Evolutionary conservation across 2,113 vertebrate genomes (phyloP), one percentile per base, ranked within the genome.

Genomic region (Erpornis zantholeuca): DNA sequence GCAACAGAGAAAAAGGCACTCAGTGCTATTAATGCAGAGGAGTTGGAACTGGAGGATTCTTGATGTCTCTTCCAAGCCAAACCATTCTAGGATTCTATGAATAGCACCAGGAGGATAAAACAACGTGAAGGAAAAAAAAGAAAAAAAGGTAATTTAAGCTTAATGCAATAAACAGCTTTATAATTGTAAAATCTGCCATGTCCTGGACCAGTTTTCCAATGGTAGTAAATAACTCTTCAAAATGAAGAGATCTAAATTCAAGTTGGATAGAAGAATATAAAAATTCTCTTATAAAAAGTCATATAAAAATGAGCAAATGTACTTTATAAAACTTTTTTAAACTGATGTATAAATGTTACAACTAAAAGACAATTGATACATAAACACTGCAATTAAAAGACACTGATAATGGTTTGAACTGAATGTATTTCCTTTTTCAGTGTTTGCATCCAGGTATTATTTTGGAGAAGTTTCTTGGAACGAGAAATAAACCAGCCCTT

Each of bases 351-450:
- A 42, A 85, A 69, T 15, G 17, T 47, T 35, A 36, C 22, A 54
- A 8, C 21, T 44, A 28, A 56, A 64, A 66, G 6, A 29, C 6
- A 49, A 17, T 47, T 0, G 0, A 29, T 66, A 52, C 12, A 27
- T 28, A 42, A 85, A 50, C 12, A 19, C 33, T 42, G 11, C 22
- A 70, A 10, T 36, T 35, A 20, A 71, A 65, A 28, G 6, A 40
- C 4, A 11, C 12, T 15, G 5, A 31, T n/a, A 59, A 38, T 12
- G 21, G 9, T 53, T 70, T 82, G 54, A 54, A 82, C 28, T 60
- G 11, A 59, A 81, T 12, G 3, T 4, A 54, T 71, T 91, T 68
- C 22, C 12, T 28, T 84, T 68, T 69, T n/a, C 27, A 33, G 0
- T 50, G 9, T 61, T 92, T 85, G 15, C 9, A 29, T 57, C 11